A percentile compares a stretch with the other conserved stretches of the same genome.
phyloP scores from a whole-genome alignment of 2,113 vertebrate genomes.

The Ictalurus furcatus region DNA sequence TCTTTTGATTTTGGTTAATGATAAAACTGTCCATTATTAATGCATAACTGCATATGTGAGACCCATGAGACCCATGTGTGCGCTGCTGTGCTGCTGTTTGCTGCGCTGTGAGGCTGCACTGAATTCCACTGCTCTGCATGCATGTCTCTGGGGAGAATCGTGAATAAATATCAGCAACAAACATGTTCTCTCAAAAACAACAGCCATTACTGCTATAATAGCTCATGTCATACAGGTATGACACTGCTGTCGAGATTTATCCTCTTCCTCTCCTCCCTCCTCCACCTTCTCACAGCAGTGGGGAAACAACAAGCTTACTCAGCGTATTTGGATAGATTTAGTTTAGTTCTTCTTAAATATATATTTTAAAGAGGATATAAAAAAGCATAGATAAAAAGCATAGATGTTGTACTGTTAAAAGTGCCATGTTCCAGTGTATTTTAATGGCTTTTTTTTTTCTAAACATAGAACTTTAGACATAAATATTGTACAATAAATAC shows the following conservation, averaged over 20 bases:
- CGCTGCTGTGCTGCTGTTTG: background rate
- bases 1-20: conserved; percentile 39
- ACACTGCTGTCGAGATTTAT: conserved; percentile 35
- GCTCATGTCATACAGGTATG: conserved; percentile 25
- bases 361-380: background rate
- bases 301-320: background rate
- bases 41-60: conserved; percentile 45
- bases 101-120: conserved; percentile 8
- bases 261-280: background rate
- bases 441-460: background rate
- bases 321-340: background rate
- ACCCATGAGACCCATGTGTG: background rate
- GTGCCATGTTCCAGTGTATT: background rate
- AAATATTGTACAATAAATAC: background rate
- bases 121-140: background rate
- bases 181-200: conserved; percentile 44
- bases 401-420: background rate
- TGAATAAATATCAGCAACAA: conserved; percentile 50
- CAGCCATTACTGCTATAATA: conserved; percentile 41
- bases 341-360: background rate
- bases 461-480: background rate
- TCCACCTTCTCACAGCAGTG: background rate
- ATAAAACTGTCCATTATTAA: conserved; percentile 48
- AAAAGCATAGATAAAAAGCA: background rate
- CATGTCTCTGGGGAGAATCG: conserved; percentile 40